phyloP scores from a whole-genome alignment of 1,140 invertebrate genomes.

The Piezodorus guildinii region DNA sequence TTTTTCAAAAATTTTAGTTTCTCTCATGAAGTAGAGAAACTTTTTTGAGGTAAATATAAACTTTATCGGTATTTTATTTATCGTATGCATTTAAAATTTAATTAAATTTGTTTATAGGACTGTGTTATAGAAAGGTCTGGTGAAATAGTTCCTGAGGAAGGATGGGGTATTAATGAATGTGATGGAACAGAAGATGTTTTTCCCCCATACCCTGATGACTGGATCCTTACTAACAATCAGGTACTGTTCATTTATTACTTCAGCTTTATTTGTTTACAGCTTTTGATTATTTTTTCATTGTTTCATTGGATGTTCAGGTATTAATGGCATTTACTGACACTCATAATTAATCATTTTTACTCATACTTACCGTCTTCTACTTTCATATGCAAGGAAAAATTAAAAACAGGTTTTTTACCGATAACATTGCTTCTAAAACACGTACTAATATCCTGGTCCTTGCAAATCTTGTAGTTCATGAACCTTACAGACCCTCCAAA shows the following conservation, averaged over 20 bases:
- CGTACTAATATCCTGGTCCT: too few relatives aligned
- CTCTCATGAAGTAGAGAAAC: too few relatives aligned
- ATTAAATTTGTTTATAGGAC: conserved; percentile 21
- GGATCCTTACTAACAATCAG: conserved; percentile 33
- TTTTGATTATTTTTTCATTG: background rate
- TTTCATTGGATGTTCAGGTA: background rate
- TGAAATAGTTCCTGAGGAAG: conserved; percentile 45
- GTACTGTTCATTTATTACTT: background rate
- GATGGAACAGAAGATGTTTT: conserved; percentile 56
- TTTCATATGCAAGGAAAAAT: too few relatives aligned
- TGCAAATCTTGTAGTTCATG: too few relatives aligned
- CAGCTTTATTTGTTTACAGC: too few relatives aligned
- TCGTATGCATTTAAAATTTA: background rate
- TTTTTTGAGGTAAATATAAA: too few relatives aligned
- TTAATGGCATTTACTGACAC: background rate
- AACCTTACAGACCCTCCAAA: too few relatives aligned
- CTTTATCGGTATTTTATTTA: background rate
- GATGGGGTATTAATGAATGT: conserved; percentile 52
- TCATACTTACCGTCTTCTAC: too few relatives aligned
- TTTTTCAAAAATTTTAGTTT: too few relatives aligned
- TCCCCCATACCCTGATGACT: conserved; percentile 65
- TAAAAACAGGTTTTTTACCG: too few relatives aligned
- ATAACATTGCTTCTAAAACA: too few relatives aligned
- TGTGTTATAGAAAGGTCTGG: conserved; percentile 60
- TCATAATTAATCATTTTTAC: conserved; percentile 15